These are phyloP conservation scores for Catharus minimus DNA, from an alignment of 2,113 vertebrate genomes.

Conservation along the genomic window DNA sequence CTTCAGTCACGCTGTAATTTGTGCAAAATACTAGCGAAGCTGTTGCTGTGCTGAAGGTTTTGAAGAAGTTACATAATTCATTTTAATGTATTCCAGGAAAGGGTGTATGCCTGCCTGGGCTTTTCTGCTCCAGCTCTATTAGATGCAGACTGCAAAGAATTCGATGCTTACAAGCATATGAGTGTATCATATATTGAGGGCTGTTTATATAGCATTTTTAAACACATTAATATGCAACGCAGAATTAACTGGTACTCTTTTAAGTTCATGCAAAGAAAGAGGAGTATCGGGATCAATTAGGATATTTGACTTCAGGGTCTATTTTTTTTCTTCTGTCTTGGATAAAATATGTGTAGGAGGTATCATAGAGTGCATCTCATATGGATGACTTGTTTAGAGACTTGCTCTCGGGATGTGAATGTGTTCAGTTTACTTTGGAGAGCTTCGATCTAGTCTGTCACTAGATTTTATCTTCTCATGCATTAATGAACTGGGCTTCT, in stretches of 20 bases:
- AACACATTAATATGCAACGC: neutral
- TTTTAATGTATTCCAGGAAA: neutral
- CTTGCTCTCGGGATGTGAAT: neutral
- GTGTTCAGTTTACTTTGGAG: neutral
- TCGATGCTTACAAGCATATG: neutral
- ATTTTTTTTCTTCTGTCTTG: neutral
- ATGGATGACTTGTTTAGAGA: neutral
- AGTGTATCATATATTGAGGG: neutral
- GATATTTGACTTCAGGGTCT: neutral
- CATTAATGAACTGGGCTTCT: neutral
- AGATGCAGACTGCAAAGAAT: neutral
- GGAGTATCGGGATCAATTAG: neutral
- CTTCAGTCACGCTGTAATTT: neutral
- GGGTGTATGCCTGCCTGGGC: neutral
- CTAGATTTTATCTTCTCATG: neutral
- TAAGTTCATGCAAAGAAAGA: neutral
- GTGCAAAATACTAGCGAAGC: neutral
- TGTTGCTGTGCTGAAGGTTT: neutral
- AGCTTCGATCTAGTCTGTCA: neutral
- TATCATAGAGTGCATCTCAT: neutral
- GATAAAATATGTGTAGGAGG: neutral
- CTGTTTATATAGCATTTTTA: neutral
- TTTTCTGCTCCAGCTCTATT: neutral
- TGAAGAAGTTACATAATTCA: neutral
- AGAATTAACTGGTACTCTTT: neutral